Percentiles rank a stretch among this genome's conserved stretches.
Evolutionary conservation across 2,113 vertebrate genomes (phyloP).

Genomic region (Monopterus albus): DNA sequence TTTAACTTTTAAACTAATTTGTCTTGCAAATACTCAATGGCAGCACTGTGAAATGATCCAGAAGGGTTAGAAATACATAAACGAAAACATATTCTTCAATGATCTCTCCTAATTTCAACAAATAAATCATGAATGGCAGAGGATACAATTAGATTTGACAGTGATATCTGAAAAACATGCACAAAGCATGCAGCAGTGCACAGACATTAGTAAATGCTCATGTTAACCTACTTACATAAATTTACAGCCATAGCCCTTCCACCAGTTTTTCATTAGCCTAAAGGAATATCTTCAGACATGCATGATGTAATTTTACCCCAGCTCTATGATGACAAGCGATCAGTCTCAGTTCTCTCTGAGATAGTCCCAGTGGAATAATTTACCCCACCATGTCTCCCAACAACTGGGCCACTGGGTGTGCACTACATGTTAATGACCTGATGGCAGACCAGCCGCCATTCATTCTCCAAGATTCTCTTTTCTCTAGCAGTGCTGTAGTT

Average conservation of each 20-base stretch:
- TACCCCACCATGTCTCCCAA: constrained; percentile 51
- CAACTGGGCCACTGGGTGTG: constrained; percentile 42
- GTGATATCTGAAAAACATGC: too few relatives aligned
- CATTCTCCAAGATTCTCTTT: constrained; percentile 19
- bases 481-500: constrained; percentile 23
- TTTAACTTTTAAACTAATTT: too few relatives aligned
- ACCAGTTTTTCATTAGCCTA: constrained; percentile 5
- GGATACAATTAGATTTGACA: too few relatives aligned
- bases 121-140: too few relatives aligned
- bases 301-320: constrained; percentile 28
- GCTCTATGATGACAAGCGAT: constrained; percentile 38
- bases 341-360: constrained; percentile 18
- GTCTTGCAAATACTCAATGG: too few relatives aligned
- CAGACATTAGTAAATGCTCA: not conserved
- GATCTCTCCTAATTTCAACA: not conserved
- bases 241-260: constrained; percentile 28
- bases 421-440: constrained; percentile 45
- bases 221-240: constrained; percentile 41
- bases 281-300: constrained; percentile 45
- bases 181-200: not conserved
- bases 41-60: too few relatives aligned
- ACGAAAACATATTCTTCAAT: too few relatives aligned
- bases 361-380: constrained; percentile 52
- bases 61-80: too few relatives aligned
- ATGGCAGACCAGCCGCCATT: constrained; percentile 29